A percentile compares a stretch with the other conserved stretches of the same genome.
These are phyloP conservation scores for Bellardia pandia DNA, from an alignment of 2,888 invertebrate species.

Conservation along the genomic window DNA sequence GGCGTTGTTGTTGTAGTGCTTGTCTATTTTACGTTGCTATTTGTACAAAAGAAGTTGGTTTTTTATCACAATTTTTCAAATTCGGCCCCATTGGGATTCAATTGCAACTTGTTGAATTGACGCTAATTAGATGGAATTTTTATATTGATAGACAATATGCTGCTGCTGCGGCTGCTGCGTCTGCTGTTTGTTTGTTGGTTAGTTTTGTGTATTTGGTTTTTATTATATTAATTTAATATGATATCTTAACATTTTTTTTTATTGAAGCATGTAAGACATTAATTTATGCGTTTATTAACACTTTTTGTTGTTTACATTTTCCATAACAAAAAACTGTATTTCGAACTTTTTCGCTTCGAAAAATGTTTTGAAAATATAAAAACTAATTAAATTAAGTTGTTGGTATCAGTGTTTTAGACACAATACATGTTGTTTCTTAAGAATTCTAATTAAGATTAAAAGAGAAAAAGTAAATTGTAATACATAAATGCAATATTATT, in stretches of 20 bases:
- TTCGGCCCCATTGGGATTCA: conserved; percentile 63
- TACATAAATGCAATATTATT: background rate
- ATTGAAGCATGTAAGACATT: conserved; percentile 46
- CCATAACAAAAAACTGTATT: background rate
- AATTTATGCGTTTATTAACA: conserved; percentile 64
- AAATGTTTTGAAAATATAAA: conserved; percentile 41
- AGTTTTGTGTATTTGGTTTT: background rate
- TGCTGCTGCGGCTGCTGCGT: conserved; percentile 20
- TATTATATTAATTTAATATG: conserved; percentile 33
- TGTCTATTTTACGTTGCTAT: conserved; percentile 54
- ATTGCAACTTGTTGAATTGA: conserved; percentile 69
- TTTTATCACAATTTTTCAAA: conserved; percentile 27
- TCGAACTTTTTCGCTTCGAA: conserved; percentile 3
- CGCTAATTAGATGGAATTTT: conserved; percentile 69
- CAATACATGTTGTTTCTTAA: conserved; percentile 47
- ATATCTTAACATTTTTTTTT: conserved; percentile 50
- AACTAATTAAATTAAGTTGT: conserved; percentile 66
- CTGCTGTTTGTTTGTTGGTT: conserved; percentile 22
- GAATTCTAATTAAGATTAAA: conserved; percentile 57
- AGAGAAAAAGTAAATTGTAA: conserved; percentile 9
- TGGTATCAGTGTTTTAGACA: conserved; percentile 47
- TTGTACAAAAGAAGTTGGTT: conserved; percentile 35
- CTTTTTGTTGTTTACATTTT: conserved; percentile 42
- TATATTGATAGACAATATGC: conserved; percentile 48
- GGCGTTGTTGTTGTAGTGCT: conserved; percentile 20